Evolutionary conservation across 2,797 vertebrate genomes (phyloP).

Genomic region (Rhynchonycteris naso): DNA sequence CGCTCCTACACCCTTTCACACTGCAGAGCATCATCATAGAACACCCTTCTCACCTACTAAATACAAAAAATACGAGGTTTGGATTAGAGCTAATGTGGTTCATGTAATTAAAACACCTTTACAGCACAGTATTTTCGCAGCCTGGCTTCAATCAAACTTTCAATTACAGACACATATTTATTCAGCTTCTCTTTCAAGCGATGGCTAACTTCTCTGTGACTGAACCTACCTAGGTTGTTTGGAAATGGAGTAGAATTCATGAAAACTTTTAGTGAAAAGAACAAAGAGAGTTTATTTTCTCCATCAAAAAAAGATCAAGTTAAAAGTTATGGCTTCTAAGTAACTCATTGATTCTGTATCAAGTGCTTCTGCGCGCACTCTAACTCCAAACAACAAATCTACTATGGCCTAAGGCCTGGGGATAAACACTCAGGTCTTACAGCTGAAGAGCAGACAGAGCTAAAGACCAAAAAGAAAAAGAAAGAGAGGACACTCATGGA

Average conservation of each 20-base stretch:
- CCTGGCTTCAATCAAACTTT: neutral
- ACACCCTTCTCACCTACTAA: neutral
- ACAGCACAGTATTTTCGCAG: neutral
- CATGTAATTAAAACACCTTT: conserved; percentile 15
- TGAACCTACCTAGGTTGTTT: neutral
- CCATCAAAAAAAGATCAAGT: neutral
- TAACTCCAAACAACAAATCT: neutral
- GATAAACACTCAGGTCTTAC: neutral
- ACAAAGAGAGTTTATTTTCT: neutral
- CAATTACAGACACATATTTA: neutral
- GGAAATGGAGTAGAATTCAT: neutral
- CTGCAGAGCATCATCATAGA: neutral
- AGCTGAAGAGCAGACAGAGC: neutral
- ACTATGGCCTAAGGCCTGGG: neutral
- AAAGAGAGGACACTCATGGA: too few species aligned
- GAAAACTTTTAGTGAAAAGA: neutral
- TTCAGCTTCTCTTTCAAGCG: neutral
- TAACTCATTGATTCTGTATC: neutral
- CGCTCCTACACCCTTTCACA: neutral
- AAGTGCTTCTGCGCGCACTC: neutral
- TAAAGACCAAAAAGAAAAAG: neutral
- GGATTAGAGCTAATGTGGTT: neutral
- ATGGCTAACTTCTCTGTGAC: neutral
- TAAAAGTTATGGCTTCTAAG: neutral
- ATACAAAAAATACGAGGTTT: neutral